A percentile compares a stretch with the other conserved stretches of the same genome.
These are phyloP conservation scores for Brotogeris chrysoptera DNA, from an alignment of 2,797 vertebrate species.

Conservation along the genomic window DNA sequence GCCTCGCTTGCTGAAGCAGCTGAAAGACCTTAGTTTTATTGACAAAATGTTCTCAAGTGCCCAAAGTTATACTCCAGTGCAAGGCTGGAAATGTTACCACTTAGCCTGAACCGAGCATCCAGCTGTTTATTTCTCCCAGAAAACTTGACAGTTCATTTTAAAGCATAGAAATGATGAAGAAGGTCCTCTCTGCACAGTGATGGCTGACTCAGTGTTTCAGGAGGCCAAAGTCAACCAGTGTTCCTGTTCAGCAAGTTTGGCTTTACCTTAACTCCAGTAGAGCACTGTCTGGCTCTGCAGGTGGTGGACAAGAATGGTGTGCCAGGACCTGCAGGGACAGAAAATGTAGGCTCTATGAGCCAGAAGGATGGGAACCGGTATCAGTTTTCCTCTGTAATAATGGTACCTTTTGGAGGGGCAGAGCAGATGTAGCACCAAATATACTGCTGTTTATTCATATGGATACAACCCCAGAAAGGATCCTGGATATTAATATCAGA, in stretches of 20 bases:
- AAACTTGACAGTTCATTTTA: not conserved
- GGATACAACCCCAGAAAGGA: not conserved
- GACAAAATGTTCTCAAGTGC: not conserved
- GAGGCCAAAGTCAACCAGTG: not conserved
- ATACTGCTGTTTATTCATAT: not conserved
- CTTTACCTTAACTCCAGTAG: not conserved
- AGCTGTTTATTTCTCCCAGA: not conserved
- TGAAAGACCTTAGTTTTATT: not conserved
- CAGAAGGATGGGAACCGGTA: not conserved
- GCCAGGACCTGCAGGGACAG: not conserved
- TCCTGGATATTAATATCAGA: not conserved
- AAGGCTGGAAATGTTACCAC: not conserved
- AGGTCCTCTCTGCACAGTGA: not conserved
- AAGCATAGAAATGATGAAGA: accelerated
- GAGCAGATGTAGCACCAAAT: not conserved
- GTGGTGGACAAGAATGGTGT: not conserved
- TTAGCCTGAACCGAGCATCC: not conserved
- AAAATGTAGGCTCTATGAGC: not conserved
- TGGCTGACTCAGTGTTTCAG: not conserved
- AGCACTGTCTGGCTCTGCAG: not conserved
- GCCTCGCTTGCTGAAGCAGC: not conserved
- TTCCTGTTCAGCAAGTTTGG: not conserved
- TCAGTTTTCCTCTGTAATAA: not conserved
- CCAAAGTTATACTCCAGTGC: not conserved
- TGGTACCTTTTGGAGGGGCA: not conserved